Conservation (phyloP, 2,888 invertebrate species). For the Theretra japonica region DNA sequence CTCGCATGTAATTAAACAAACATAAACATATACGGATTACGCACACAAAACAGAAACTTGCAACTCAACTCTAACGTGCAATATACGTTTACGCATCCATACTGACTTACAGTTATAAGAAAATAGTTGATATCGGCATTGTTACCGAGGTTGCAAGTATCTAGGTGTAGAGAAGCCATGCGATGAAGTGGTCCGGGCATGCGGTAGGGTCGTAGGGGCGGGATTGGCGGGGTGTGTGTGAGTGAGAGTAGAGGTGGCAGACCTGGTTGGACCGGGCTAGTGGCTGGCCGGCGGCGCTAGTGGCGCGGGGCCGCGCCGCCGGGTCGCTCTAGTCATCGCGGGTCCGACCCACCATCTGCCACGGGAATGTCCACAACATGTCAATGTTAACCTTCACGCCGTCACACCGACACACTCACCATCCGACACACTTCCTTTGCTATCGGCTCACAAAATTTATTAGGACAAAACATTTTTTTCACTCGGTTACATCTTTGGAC, state of each 20-base stretch:
- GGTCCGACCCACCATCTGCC: constrained; percentile 74
- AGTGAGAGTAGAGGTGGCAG: constrained; percentile 62
- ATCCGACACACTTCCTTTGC: neutral
- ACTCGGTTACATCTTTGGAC: neutral
- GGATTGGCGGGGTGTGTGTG: constrained; percentile 48
- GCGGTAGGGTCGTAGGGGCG: constrained; percentile 40
- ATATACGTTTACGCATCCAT: neutral
- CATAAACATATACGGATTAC: neutral
- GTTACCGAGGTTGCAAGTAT: constrained; percentile 1
- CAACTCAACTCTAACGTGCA: constrained; percentile 11
- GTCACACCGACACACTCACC: constrained; percentile 27
- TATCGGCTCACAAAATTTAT: neutral
- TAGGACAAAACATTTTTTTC: neutral
- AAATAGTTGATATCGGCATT: neutral
- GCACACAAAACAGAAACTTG: constrained; percentile 13
- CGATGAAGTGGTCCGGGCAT: constrained; percentile 16
- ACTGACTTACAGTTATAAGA: no score
- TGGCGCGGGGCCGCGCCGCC: constrained; percentile 74
- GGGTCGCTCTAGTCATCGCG: constrained; percentile 84
- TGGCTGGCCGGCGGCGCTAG: constrained; percentile 69
- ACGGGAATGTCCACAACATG: constrained; percentile 53
- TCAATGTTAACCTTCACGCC: constrained; percentile 37
- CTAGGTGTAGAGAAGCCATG: constrained; percentile 12
- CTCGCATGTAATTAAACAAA: constrained; percentile 13
- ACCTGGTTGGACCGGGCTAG: constrained; percentile 73